phyloP scores from a whole-genome alignment of 2,888 invertebrate species.

The Byasa hedistus region DNA sequence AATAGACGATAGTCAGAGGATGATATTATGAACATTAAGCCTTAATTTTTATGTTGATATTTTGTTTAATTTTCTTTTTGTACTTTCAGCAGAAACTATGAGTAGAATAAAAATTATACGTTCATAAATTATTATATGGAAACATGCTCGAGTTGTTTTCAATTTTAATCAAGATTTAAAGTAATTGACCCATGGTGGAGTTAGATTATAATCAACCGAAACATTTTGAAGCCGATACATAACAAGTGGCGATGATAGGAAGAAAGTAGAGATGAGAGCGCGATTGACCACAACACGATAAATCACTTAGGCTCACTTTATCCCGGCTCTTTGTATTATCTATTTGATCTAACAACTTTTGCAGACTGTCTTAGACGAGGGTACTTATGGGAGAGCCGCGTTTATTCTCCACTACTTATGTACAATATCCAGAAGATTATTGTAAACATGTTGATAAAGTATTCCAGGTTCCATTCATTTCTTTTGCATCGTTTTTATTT shows the following conservation, averaged over 20 bases:
- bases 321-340: slow-evolving; percentile 40
- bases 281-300: slow-evolving; percentile 72
- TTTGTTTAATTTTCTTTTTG: no score
- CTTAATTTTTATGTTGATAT: no score
- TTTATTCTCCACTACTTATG: background rate
- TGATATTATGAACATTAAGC: no score
- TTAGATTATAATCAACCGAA: background rate
- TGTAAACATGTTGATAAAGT: no score
- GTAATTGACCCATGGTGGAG: background rate
- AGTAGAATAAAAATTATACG: no score
- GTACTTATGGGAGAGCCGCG: background rate
- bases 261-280: slow-evolving; percentile 54
- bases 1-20: no score
- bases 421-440: no score
- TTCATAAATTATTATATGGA: no score
- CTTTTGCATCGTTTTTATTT: no score
- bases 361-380: slow-evolving; percentile 31
- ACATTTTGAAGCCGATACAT: slow-evolving; percentile 50
- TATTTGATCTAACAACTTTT: slow-evolving; percentile 47
- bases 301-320: slow-evolving; percentile 67
- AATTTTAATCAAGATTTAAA: background rate
- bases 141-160: no score
- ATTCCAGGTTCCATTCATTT: no score
- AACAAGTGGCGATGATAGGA: slow-evolving; percentile 42
- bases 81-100: no score